Conservation (phyloP, 1,140 invertebrate species). For the Drosophila ercepeae region DNA sequence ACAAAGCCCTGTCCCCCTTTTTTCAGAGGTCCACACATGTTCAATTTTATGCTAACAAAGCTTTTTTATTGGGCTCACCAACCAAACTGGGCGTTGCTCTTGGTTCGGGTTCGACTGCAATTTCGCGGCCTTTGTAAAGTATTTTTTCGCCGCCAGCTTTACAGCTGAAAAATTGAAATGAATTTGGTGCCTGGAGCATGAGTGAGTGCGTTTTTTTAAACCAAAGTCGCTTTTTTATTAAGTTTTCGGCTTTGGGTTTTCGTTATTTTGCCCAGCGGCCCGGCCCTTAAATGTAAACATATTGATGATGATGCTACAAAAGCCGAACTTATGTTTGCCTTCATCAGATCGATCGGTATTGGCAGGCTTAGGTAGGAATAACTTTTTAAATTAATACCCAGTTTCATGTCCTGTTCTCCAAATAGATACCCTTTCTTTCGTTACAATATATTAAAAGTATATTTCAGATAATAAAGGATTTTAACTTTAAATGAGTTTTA, state of each 20-base stretch:
- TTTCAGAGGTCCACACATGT: constrained; percentile 47
- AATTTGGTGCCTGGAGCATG: constrained; percentile 57
- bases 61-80: constrained; percentile 49
- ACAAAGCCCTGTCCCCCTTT: constrained; percentile 17
- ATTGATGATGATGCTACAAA: constrained; percentile 38
- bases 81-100: constrained; percentile 2
- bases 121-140: constrained; percentile 65
- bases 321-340: constrained; percentile 42
- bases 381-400: constrained; percentile 32
- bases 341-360: constrained; percentile 25
- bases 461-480: neutral
- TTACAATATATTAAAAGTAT: neutral
- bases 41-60: constrained; percentile 75
- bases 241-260: constrained; percentile 6
- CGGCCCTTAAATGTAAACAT: constrained; percentile 39
- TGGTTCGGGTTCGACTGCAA: constrained; percentile 49
- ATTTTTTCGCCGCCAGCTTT: constrained; percentile 33
- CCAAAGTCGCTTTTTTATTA: constrained; percentile 30
- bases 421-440: neutral
- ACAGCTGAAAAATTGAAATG: constrained; percentile 64
- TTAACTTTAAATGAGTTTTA: neutral
- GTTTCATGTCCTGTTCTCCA: neutral
- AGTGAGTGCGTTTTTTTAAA: constrained; percentile 49
- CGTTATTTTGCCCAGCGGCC: neutral
- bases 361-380: constrained; percentile 20